Base-by-base conservation (phyloP, 2,888 invertebrate species). In the Sylvicola cinctus region DNA sequence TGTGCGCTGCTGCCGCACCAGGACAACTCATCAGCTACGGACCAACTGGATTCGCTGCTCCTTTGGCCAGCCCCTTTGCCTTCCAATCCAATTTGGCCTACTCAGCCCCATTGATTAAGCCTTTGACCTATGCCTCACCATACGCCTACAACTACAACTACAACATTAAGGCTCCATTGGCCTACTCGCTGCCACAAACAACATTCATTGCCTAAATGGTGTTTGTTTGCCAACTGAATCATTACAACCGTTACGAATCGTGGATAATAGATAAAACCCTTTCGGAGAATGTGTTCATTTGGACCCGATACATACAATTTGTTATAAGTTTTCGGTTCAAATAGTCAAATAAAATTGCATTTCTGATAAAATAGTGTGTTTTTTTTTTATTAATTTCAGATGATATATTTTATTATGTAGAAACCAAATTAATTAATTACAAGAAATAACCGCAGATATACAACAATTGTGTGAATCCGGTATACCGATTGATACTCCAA, bases 111-210 rank as follows among this genome's bases (percentile, higher is more conserved):
- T 28, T 28, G n/a, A 13, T 28, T 28, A 28, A 28, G 14, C 28
- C 28, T 7, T n/a, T 28, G 7, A 28, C 28, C 28, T 28, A 28
- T 28, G 28, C 28, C 14, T 28, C 28, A 28, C 28, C 28, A 28
- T 28, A 28, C 28, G n/a, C 28, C n/a, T 28, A 28, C 28, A 28
- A 13, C 14, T 28, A 28, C 28, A 20, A 20, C 20, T 20, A 20
- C 8, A 20, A 20, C 20, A 20, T 20, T 20, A 20, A 20, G 20
- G n/a, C 28, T 4, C 14, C 28, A 28, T n/a, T 28, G 6, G n/a
- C 28, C 28, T 28, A 28, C n/a, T 13, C 28, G 14, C 14, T 28
- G 28, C n/a, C 28, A 28, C 14, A 28, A 8, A 20, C 20, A 4
- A 6, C 28, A n/a, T 28, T 7, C 28, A 28, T 28, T 11, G 28